Percentiles rank a stretch among this genome's conserved stretches.
Conservation (phyloP, 2,888 invertebrate species). For the Cantharis flavilabris region DNA sequence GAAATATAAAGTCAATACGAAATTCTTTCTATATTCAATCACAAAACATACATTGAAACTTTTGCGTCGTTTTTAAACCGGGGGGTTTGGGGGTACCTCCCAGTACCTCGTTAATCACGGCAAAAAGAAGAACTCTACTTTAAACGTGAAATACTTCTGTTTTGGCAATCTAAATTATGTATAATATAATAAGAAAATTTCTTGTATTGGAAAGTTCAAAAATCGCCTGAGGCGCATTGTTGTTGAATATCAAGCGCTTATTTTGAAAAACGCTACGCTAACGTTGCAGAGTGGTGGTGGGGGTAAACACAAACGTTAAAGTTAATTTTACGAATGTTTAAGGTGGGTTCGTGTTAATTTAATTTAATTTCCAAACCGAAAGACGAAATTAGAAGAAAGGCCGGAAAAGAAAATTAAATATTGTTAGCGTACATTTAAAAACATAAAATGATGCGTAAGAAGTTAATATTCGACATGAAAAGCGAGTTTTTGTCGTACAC, state of each 20-base stretch:
- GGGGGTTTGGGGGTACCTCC: too few relatives aligned
- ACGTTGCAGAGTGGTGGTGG: neutral
- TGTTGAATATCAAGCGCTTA: neutral
- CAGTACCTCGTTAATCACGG: too few relatives aligned
- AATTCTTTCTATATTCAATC: too few relatives aligned
- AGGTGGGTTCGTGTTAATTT: conserved; percentile 29
- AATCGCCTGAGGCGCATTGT: neutral
- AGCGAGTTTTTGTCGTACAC: conserved; percentile 7
- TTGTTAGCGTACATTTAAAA: neutral
- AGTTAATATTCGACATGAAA: neutral
- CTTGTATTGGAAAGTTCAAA: neutral
- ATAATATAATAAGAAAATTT: too few relatives aligned
- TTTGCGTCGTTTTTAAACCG: too few relatives aligned
- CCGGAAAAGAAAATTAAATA: neutral
- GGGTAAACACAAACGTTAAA: neutral
- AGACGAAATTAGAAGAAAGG: neutral
- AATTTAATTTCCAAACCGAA: neutral
- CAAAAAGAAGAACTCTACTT: too few relatives aligned
- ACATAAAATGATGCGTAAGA: neutral
- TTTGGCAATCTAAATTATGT: too few relatives aligned
- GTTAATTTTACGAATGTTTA: conserved; percentile 35
- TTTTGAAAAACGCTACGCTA: neutral
- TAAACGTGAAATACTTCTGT: too few relatives aligned
- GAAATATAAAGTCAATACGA: too few relatives aligned
- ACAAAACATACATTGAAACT: too few relatives aligned